Conservation (phyloP, 2,797 vertebrate species). For the Coregonus ussuriensis region DNA sequence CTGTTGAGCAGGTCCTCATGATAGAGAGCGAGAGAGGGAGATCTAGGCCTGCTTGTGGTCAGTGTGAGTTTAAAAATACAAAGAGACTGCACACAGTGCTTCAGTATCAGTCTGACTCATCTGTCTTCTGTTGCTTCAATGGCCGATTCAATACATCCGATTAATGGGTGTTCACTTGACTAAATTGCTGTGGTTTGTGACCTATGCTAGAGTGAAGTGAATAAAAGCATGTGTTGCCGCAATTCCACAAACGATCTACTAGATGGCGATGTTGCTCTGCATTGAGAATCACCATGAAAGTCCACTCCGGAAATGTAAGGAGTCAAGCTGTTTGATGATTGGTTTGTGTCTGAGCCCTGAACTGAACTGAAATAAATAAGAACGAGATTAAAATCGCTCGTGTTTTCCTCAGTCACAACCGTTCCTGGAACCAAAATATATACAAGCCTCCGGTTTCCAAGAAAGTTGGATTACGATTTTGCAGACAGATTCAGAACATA, state of each 20-base stretch:
- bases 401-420: constrained; percentile 64
- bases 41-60: background rate
- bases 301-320: constrained; percentile 42
- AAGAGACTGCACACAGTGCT: background rate
- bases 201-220: constrained; percentile 13
- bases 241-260: constrained; percentile 36
- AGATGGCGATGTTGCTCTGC: constrained; percentile 68
- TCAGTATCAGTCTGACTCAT: background rate
- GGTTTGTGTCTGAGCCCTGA: constrained; percentile 26
- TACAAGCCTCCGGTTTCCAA: constrained; percentile 62
- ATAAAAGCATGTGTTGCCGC: background rate
- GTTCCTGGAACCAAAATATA: constrained; percentile 67
- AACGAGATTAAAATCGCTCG: constrained; percentile 79
- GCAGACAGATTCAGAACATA: constrained; percentile 33
- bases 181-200: constrained; percentile 28
- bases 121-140: constrained; percentile 17
- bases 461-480: constrained; percentile 67
- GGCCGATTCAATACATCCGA: constrained; percentile 52
- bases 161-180: constrained; percentile 43
- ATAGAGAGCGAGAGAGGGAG: too few species aligned
- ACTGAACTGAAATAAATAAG: constrained; percentile 73
- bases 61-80: background rate
- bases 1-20: too few species aligned
- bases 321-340: constrained; percentile 33
- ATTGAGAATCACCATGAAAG: constrained; percentile 5